Conservation (phyloP, 2,888 invertebrate species). For the Odontocolon sp. region DNA sequence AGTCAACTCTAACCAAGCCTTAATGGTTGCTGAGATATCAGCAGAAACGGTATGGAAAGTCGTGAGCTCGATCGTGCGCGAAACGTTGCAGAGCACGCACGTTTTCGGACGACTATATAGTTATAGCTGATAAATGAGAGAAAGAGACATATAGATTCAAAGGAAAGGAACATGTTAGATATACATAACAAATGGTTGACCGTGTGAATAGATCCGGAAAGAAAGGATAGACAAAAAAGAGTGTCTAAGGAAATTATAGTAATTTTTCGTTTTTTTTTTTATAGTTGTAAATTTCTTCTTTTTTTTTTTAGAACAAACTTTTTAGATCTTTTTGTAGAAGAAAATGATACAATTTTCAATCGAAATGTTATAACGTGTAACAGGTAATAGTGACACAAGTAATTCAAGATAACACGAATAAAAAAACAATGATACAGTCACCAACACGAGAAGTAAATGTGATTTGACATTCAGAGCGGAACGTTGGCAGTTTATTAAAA, state of each 20-base stretch:
- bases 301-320: neutral
- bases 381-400: neutral
- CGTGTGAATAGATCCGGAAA: slow-evolving; percentile 43
- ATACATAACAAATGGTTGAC: neutral
- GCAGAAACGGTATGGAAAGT: slow-evolving; percentile 40
- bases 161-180: neutral
- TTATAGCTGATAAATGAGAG: neutral
- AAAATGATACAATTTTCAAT: neutral
- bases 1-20: neutral
- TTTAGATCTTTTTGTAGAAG: no score
- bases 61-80: slow-evolving; percentile 56
- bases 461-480: slow-evolving; percentile 61
- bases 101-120: slow-evolving; percentile 38
- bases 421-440: neutral
- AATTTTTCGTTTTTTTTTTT: neutral
- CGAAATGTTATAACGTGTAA: neutral
- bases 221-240: slow-evolving; percentile 1
- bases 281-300: neutral
- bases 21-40: neutral
- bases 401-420: neutral
- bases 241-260: neutral
- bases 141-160: neutral
- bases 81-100: slow-evolving; percentile 55
- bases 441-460: slow-evolving; percentile 43
- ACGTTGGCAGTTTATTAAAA: slow-evolving; percentile 59